phyloP scores from a whole-genome alignment of 1,140 invertebrate genomes.

The honey bee (Apis mellifera) region Amel_HAv3.1 CM009939.2:1121501-1122000 shows the following conservation, averaged over 20 bases:
- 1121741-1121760: constrained; percentile 91
- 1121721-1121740: constrained; percentile 95
- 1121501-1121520: constrained; percentile 91
- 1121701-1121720: constrained; percentile 91
- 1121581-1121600: constrained; percentile 96
- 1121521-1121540: constrained; percentile 98
- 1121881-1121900: too few relatives aligned
- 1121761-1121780: not conserved
- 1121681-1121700: constrained; percentile 92
- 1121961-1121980: not conserved
- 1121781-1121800: not conserved
- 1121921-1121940: not conserved
- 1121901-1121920: too few relatives aligned
- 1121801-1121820: not conserved
- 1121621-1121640: constrained; percentile 81
- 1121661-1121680: constrained; percentile 96
- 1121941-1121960: not conserved
- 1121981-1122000: too few relatives aligned
- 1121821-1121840: not conserved
- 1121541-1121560: constrained; percentile 95
- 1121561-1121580: constrained; percentile 96
- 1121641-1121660: constrained; percentile 96
- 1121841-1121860: too few relatives aligned
- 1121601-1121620: constrained; percentile 85
- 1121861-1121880: too few relatives aligned